Evolutionary conservation across 2,113 vertebrate genomes (phyloP).

Genomic region (Pithys albifrons): DNA sequence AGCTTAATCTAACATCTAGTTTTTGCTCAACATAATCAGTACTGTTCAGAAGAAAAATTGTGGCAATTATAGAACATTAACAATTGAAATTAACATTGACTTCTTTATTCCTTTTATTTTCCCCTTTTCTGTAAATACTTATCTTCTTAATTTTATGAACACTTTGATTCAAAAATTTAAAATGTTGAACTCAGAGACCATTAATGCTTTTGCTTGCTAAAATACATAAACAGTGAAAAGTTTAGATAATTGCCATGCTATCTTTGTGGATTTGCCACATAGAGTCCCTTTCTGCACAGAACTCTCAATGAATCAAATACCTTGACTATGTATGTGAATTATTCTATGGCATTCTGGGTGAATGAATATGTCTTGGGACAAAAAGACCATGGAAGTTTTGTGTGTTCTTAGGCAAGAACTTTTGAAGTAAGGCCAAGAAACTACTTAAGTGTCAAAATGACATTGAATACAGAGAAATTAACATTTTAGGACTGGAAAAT

Average conservation of each 20-base stretch:
- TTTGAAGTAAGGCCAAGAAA: neutral
- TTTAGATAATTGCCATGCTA: rapidly evolving
- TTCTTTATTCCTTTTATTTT: neutral
- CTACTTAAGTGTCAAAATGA: neutral
- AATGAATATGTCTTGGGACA: neutral
- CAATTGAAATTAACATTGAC: neutral
- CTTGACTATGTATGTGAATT: neutral
- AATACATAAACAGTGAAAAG: neutral
- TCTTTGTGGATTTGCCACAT: neutral
- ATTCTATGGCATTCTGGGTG: rapidly evolving
- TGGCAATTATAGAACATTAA: neutral
- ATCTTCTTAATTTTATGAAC: neutral
- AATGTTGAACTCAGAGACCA: neutral
- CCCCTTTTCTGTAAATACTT: neutral
- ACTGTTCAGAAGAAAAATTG: neutral
- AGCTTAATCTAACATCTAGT: neutral
- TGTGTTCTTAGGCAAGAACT: neutral
- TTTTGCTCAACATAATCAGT: neutral
- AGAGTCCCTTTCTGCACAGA: neutral
- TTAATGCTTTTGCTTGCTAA: neutral
- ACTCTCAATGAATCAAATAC: neutral
- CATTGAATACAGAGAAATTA: neutral
- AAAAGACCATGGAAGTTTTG: neutral
- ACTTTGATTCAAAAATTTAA: neutral
- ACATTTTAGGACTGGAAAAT: neutral